Base-by-base conservation (phyloP, 1,140 invertebrate genomes). In the Anadara kagoshimensis region DNA sequence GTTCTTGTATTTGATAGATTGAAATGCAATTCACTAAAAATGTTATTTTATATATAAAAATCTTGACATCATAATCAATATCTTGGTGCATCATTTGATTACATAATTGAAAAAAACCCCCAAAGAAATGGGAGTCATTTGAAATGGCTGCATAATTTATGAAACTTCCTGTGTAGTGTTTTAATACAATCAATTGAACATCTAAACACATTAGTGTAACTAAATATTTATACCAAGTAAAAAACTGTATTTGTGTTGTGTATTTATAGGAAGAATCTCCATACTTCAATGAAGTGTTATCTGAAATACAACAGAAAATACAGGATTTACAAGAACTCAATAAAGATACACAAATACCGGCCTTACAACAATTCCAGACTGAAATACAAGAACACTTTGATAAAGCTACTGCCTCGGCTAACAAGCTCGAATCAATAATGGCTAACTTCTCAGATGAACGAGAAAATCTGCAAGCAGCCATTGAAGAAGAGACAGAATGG, bases 321-420 rank as follows among this genome's bases (percentile, higher is more conserved):
- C 92, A 93, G 69, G 95, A 97, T 79, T 90, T 98, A 8, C 85
- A 92, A 0, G 94, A 95, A 81, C 88, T 97, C 7, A 97, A 95
- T 86, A 92, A 94, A 82, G 93, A 92, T 57, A 90, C 91, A 63
- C 91, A 92, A 24, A 93, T 95, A 11, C 91, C 93, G 20, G 93
- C 93, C 22, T 87, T 98, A 4, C 89, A 91, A 8, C 91, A 93
- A 1, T 90, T 96, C 0, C 93, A 93, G 64, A 90, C 93, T 64
- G 88, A 94, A 14, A 85, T 98, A 14, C 90, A 94, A 70, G 93
- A 94, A 51, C 93, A 97, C 85, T 97, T 98, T 86, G 90, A 92
- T 11, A 91, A 94, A 47, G 91, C 96, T 0, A 91, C 94, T 78
- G 90, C 91, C 16, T 91, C 95, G 58, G 94, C 95, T 0, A 91